Evolutionary conservation across 2,113 vertebrate genomes (phyloP), one percentile per base, ranked within the genome.

Genomic region (Acinonyx jubatus): DNA sequence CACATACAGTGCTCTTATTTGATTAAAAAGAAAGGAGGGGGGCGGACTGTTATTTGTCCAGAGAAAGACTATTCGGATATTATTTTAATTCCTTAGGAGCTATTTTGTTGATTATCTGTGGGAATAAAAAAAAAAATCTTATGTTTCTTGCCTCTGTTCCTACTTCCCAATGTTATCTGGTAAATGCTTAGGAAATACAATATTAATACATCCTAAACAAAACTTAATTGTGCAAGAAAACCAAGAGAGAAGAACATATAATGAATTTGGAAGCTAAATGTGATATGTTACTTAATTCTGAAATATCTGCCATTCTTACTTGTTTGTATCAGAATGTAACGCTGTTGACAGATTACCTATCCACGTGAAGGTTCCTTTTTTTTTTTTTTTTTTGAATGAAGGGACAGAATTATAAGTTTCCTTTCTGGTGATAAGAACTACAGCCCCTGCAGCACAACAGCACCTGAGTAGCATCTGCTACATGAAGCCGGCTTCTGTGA

Each of bases 201-300:
- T 66, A 95, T 97, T 68, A 88, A 87, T 63, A 92, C 95, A 81
- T 94, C 38, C 79, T 74, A 93, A 96, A 90, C 14, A 86, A 79
- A 95, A 96, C 31, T 33, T 57, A 92, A 78, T 68, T 84, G 92
- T 76, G 50, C 92, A 93, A 79, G 78, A 94, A 84, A 97, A 82
- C 55, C 3, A 38, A 89, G 36, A 85, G 41, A 80, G 68, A 79
- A 88, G 68, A 87, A 7, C 33, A 78, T 16, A 79, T 11, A 87
- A 63, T 92, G 36, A 63, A 94, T 88, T 97, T 94, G 68, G 80
- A 95, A 91, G 84, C 38, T 89, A 88, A 27, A 89, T 13, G 10
- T 94, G 63, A 78, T 89, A 94, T 83, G 91, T 92, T 89, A 89
- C 31, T 92, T 92, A 94, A 74, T 92, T 96, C 57, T 97, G 31